Evolutionary conservation across 2,113 vertebrate species (phyloP), one percentile per base, ranked within the genome.

Genomic region (Melanostigma gelatinosum): DNA sequence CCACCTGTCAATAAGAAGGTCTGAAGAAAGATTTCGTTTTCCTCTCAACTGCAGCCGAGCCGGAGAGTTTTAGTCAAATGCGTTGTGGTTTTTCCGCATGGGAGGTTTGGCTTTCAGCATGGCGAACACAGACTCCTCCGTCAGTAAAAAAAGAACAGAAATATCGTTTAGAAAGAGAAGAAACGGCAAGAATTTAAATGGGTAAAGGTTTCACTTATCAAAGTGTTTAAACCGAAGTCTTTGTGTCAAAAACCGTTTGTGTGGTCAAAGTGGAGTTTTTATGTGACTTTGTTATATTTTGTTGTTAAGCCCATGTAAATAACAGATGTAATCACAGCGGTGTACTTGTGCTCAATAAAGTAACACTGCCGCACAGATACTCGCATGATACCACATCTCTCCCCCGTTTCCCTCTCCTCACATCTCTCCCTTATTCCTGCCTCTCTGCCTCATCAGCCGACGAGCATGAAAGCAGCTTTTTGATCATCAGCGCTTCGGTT

Each of bases 371-470:
- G 2, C 60, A 61, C 60, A 27, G 75, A 85, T 27, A 32, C 63
- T 75, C 0, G 89, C 87, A 87, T 87, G 88, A 74, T 57, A 55
- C 48, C 0, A 76, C 75, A 50, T 84, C 70, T 88, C 85, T 40
- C 44, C 52, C 84, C 75, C 18, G 24, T 77, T 58, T 52, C 50
- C 82, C 36, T 44, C 55, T 84, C 74, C 60, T 85, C 69, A 8
- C 44, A 48, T 42, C 63, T 42, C 18, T 52, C 46, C 34, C 6
- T 36, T 44, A 22, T 36, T 34, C 38, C 75, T n/a, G 50, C 46
- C 32, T 65, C 70, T 71, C 61, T 48, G 3, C 73, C 65, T 58
- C 76, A 57, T 75, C 78, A 86, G 80, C 48, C 67, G 61, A 40
- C 67, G 24, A 52, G 85, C 92, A 92, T 91, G 86, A 88, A 32